A percentile compares a stretch with the other conserved stretches of the same genome.
Conservation (phyloP, 2,113 vertebrate genomes). For the Anhinga anhinga region DNA sequence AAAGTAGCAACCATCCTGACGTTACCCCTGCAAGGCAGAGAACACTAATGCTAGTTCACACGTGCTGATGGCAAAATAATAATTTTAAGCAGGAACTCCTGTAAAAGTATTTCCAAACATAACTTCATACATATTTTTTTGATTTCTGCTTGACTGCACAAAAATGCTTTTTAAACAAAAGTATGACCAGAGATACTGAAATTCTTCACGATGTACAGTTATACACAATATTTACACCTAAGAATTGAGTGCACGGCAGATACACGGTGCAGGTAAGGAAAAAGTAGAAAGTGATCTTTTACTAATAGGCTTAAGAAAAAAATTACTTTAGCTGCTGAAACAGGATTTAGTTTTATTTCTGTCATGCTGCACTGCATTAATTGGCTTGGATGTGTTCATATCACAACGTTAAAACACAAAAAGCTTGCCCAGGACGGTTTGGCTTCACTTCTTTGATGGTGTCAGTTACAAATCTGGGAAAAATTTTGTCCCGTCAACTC, state of each 20-base stretch:
- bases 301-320: not conserved
- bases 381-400: not conserved
- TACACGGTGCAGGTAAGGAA: not conserved
- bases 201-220: not conserved
- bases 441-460: not conserved
- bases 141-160: not conserved
- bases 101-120: not conserved
- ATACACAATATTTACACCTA: not conserved
- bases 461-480: not conserved
- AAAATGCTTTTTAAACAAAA: not conserved
- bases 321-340: not conserved
- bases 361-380: not conserved
- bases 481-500: not conserved
- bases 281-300: not conserved
- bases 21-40: not conserved
- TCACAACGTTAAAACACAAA: not conserved
- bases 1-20: not conserved
- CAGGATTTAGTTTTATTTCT: not conserved
- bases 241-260: not conserved
- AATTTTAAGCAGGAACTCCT: not conserved
- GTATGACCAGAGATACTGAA: not conserved
- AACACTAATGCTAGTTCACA: not conserved
- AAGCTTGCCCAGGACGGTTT: not conserved
- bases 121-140: not conserved
- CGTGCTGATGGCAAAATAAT: not conserved